Percentiles rank a stretch among this genome's conserved stretches.
Evolutionary conservation across 2,888 invertebrate species (phyloP).

Genomic region (Baccha elongata): DNA sequence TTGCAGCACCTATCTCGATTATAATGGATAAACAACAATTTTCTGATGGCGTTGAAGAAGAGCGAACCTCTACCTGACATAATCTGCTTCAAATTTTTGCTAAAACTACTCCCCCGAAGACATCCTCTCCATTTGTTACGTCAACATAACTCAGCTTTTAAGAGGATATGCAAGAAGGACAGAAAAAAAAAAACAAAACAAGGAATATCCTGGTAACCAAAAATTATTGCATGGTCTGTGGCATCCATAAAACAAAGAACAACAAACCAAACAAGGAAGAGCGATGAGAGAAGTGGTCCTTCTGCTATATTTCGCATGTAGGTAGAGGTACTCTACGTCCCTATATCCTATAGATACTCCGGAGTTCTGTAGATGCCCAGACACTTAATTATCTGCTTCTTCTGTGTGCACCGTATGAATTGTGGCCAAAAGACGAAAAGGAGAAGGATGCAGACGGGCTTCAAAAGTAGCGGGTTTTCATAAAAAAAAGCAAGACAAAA

Average conservation of each 20-base stretch:
- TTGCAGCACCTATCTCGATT: conserved; percentile 28
- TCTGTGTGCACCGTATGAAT: conserved; percentile 36
- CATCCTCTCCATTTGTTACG: not conserved
- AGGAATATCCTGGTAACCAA: conserved; percentile 58
- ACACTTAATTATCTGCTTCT: conserved; percentile 62
- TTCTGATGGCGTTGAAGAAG: not conserved
- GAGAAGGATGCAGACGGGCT: conserved; percentile 18
- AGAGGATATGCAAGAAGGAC: not conserved
- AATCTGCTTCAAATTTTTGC: conserved; percentile 33
- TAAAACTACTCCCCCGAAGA: conserved; percentile 15
- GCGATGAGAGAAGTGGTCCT: conserved; percentile 51
- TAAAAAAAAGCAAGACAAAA: conserved; percentile 22
- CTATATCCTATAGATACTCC: conserved; percentile 9
- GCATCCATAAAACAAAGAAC: conserved; percentile 64
- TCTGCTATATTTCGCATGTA: conserved; percentile 46
- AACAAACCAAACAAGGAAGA: conserved; percentile 52
- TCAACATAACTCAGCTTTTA: conserved; percentile 20
- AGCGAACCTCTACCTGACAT: not conserved
- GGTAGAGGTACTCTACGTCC: no score
- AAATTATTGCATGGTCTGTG: conserved; percentile 70
- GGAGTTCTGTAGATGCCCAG: conserved; percentile 42
- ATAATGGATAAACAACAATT: conserved; percentile 29
- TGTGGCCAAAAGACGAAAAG: conserved; percentile 38
- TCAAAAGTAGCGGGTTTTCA: not conserved
- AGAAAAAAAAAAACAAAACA: conserved; percentile 7